Base-by-base conservation (phyloP, 64 coral and sea anemone species). In the Porites australiensis region DNA sequence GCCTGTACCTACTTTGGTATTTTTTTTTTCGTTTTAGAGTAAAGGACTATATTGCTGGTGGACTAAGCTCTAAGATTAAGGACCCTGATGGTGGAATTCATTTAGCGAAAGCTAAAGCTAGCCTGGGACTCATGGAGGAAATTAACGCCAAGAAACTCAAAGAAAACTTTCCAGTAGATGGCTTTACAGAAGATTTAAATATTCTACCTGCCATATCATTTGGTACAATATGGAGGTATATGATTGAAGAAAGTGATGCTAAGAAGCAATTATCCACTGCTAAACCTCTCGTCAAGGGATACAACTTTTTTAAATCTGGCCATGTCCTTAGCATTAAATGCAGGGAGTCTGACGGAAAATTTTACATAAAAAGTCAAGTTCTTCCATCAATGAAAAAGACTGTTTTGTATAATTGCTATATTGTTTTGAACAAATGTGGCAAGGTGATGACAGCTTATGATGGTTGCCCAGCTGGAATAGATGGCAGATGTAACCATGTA, bases 361-460 rank as follows among this genome's bases (percentile, higher is more conserved):
- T 63, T 49, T 96, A 71, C 47, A 21, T 92, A 1, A 96, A 88
- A 44, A 89, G 77, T 14, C 68, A 85, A 70, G 94, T 96, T 7
- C 84, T 96, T 4, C 94, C 94, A 58, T 96, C 89, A 3, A 96
- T 96, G 94, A 96, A 88, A 72, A 95, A 95, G 45, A 75, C 8
- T 9, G 16, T 85, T 77, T 22, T 68, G 44, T 87, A 95, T 62
- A 90, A 61, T 15, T 85, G 79, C 71, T 60, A 22, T 21, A 69
- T 95, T 55, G 80, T 87, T 7, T 61, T 87, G 9, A 22, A 45
- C 23, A 83, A 54, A 67, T 3, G 27, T 65, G 90, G 81, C 13
- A 90, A 73, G 44, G 50, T 95, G 53, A 2, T 83, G 5, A 85
- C 50, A 45, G 87, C 79, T 19, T 52, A 51, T 5, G 74, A 59